A percentile compares a stretch with the other conserved stretches of the same genome.
Evolutionary conservation across 2,888 invertebrate genomes (phyloP).

Genomic region (Gandaritis pyraliata): DNA sequence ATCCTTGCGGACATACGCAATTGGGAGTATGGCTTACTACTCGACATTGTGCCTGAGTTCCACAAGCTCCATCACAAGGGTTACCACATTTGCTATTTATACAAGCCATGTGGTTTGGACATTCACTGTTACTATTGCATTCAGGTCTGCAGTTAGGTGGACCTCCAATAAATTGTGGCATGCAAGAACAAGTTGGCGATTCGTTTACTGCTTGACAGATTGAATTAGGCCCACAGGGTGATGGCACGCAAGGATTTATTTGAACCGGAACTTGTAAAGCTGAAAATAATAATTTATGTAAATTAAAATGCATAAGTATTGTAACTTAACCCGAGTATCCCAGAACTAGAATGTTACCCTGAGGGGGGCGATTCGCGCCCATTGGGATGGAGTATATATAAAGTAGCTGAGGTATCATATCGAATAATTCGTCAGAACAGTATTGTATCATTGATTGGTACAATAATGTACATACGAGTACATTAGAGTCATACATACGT

Average conservation of each 20-base stretch:
- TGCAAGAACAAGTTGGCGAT: slow-evolving; percentile 88
- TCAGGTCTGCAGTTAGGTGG: slow-evolving; percentile 90
- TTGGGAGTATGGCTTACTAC: slow-evolving; percentile 90
- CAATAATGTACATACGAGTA: no score
- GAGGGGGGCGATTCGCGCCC: no score
- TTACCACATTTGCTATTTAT: slow-evolving; percentile 89
- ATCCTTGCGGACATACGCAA: slow-evolving; percentile 87
- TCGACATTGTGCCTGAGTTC: slow-evolving; percentile 87
- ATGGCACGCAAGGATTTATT: slow-evolving; percentile 86
- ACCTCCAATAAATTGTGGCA: slow-evolving; percentile 86
- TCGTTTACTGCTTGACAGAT: slow-evolving; percentile 86
- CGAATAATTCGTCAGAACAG: background rate
- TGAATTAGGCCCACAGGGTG: slow-evolving; percentile 88
- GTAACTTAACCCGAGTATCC: no score
- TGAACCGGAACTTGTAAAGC: slow-evolving; percentile 66
- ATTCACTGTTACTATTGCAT: slow-evolving; percentile 89
- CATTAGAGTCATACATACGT: slow-evolving; percentile 76
- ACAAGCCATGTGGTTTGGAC: slow-evolving; percentile 87
- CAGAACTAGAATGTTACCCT: no score
- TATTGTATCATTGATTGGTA: no score
- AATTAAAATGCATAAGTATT: slow-evolving; percentile 1
- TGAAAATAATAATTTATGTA: slow-evolving; percentile 42
- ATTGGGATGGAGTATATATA: no score
- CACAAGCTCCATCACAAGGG: slow-evolving; percentile 90
- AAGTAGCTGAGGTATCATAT: no score